phyloP scores from a whole-genome alignment of 2,888 invertebrate genomes.

The Lacanobia oleracea region DNA sequence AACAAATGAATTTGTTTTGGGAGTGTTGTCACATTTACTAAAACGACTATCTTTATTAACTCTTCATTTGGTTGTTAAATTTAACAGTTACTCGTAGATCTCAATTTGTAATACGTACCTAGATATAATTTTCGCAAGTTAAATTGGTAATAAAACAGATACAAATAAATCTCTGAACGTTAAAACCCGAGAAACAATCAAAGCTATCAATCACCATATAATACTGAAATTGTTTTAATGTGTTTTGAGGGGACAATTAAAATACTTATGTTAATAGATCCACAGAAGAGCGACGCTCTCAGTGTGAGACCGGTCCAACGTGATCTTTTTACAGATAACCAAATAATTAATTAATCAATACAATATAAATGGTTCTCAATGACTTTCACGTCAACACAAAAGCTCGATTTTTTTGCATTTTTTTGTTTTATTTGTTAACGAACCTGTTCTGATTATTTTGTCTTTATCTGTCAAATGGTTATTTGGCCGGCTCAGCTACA shows the following conservation, averaged over 20 bases:
- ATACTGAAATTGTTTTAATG: slow-evolving; percentile 69
- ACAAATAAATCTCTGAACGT: slow-evolving; percentile 46
- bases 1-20: slow-evolving; percentile 36
- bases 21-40: slow-evolving; percentile 24
- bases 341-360: slow-evolving; percentile 84
- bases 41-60: slow-evolving; percentile 19
- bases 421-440: slow-evolving; percentile 43
- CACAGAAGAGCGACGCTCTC: slow-evolving; percentile 70
- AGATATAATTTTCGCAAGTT: slow-evolving; percentile 65
- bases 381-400: slow-evolving; percentile 71
- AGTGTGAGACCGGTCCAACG: slow-evolving; percentile 78
- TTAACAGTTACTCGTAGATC: slow-evolving; percentile 31
- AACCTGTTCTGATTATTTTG: slow-evolving; percentile 47
- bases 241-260: slow-evolving; percentile 79
- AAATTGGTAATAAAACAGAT: slow-evolving; percentile 72
- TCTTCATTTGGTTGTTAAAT: slow-evolving; percentile 30
- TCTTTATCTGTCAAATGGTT: slow-evolving; percentile 36
- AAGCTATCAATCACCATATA: slow-evolving; percentile 68
- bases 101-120: slow-evolving; percentile 67
- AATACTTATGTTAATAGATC: slow-evolving; percentile 85
- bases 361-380: slow-evolving; percentile 78
- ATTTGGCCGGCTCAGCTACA: slow-evolving; percentile 15
- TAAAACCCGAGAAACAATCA: slow-evolving; percentile 70
- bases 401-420: slow-evolving; percentile 41
- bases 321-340: slow-evolving; percentile 71